These are phyloP conservation scores for Sebastes trivittatus DNA, from an alignment of 2,797 vertebrate genomes.

Conservation along the genomic window DNA sequence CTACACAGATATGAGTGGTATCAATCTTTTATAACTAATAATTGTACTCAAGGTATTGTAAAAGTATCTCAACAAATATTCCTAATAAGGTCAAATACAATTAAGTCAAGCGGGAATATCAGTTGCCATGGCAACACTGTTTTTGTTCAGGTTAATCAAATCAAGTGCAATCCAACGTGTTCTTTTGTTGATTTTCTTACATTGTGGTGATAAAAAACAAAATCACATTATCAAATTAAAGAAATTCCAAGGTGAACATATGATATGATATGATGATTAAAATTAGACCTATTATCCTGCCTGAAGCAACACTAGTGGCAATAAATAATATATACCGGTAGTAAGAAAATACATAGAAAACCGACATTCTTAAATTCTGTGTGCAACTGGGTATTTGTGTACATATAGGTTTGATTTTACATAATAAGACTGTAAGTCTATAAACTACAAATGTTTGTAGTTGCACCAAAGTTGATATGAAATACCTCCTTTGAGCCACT, in stretches of 20 bases:
- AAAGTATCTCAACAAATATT: too few relatives aligned
- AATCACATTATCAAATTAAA: background rate
- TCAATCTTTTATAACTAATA: too few relatives aligned
- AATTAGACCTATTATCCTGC: background rate
- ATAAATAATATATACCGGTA: background rate
- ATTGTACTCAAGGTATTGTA: too few relatives aligned
- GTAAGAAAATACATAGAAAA: background rate
- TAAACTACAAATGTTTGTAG: background rate
- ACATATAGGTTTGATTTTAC: background rate
- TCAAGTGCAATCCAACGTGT: fast-evolving
- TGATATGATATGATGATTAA: background rate
- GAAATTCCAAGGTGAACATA: background rate
- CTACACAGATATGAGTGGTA: too few relatives aligned
- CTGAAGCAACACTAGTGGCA: too few relatives aligned
- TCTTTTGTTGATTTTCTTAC: background rate
- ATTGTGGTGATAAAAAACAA: background rate
- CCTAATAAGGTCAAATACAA: too few relatives aligned
- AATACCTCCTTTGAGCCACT: background rate
- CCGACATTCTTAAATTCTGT: too few relatives aligned
- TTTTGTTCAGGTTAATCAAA: background rate
- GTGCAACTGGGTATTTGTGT: too few relatives aligned
- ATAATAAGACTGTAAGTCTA: background rate
- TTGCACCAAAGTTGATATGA: background rate
- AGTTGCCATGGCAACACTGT: background rate
- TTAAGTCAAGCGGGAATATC: background rate